Conservation (phyloP, 2,888 invertebrate genomes). For the Idaea straminata region DNA sequence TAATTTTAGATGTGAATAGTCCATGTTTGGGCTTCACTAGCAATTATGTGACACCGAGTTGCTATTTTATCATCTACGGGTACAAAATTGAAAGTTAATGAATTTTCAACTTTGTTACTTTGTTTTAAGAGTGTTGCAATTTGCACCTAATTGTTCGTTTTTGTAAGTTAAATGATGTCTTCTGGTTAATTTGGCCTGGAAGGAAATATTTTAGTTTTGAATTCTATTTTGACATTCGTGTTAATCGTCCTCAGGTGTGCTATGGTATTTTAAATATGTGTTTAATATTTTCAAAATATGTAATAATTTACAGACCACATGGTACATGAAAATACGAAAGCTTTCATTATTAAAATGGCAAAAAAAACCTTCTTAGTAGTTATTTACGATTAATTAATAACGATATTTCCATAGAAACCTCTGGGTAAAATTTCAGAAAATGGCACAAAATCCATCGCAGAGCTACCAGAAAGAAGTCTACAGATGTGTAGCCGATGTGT, state of each 20-base stretch:
- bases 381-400: too few relatives aligned
- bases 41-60: constrained; percentile 49
- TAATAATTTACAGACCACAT: not conserved
- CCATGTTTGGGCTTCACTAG: constrained; percentile 47
- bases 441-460: too few relatives aligned
- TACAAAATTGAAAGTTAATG: constrained; percentile 4
- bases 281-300: not conserved
- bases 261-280: constrained; percentile 49
- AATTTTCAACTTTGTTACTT: constrained; percentile 7
- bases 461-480: too few relatives aligned
- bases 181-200: constrained; percentile 52
- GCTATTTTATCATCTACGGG: constrained; percentile 22
- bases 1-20: constrained; percentile 32
- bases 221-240: constrained; percentile 75
- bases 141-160: constrained; percentile 13
- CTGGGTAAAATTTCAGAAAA: too few relatives aligned
- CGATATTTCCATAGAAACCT: too few relatives aligned
- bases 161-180: constrained; percentile 29
- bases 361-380: too few relatives aligned
- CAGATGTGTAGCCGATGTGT: too few relatives aligned
- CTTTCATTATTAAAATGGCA: too few relatives aligned
- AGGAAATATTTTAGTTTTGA: constrained; percentile 59
- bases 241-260: constrained; percentile 71
- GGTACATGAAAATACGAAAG: not conserved
- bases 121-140: not conserved